Percentiles rank a stretch among this genome's conserved stretches.
Conservation (phyloP, 2,888 invertebrate species). For the Thyatira batis region DNA sequence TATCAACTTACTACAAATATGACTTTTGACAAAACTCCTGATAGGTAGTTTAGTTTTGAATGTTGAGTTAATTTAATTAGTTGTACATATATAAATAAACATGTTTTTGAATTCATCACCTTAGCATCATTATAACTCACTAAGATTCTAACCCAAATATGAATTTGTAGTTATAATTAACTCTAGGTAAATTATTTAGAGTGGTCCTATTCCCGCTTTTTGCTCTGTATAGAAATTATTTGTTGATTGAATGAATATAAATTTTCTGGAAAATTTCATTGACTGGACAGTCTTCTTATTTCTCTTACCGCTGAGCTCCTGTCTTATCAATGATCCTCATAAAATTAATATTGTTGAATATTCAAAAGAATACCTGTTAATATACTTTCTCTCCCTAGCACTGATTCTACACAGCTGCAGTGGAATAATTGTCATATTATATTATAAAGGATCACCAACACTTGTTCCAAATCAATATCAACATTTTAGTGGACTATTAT, state of each 20-base stretch:
- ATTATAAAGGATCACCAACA: conserved; percentile 66
- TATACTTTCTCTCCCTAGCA: conserved; percentile 73
- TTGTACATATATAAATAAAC: too few relatives aligned
- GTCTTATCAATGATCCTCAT: conserved; percentile 30
- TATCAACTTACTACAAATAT: too few relatives aligned
- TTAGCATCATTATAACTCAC: too few relatives aligned
- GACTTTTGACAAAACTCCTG: too few relatives aligned
- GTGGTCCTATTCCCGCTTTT: conserved; percentile 7
- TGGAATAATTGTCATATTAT: conserved; percentile 73
- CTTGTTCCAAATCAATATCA: conserved; percentile 53
- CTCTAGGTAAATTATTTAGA: neutral
- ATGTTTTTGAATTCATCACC: too few relatives aligned
- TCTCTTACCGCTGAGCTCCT: conserved; percentile 68
- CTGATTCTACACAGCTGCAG: conserved; percentile 76
- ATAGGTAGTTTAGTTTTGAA: too few relatives aligned
- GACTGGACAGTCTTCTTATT: conserved; percentile 73
- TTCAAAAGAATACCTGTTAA: conserved; percentile 51
- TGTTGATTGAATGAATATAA: conserved; percentile 26
- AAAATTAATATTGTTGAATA: conserved; percentile 32
- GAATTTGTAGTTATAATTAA: too few relatives aligned
- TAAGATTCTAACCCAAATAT: neutral
- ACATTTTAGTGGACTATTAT: conserved; percentile 52
- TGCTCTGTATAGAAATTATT: conserved; percentile 13
- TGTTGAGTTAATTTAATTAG: too few relatives aligned
- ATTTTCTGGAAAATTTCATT: conserved; percentile 77